Conservation (phyloP, 2,113 vertebrate species). For the Mixornis gularis region DNA sequence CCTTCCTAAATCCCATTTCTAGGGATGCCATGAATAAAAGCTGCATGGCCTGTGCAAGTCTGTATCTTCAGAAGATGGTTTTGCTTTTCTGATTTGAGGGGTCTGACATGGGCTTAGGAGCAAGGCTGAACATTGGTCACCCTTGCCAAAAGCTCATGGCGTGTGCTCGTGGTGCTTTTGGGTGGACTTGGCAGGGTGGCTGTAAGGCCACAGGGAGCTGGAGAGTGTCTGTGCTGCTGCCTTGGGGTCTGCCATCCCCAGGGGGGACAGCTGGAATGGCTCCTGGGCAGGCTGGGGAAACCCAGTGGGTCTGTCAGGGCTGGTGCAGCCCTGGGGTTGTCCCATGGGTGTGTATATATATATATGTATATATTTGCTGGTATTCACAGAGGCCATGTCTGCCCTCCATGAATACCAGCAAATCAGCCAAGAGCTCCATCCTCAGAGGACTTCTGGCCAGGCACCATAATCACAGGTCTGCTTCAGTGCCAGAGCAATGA, state of each 20-base stretch:
- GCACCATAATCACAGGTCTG: rapidly evolving
- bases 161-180: neutral
- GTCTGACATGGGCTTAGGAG: rapidly evolving
- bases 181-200: neutral
- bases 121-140: neutral
- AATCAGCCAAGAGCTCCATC: neutral
- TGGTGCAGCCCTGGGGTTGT: neutral
- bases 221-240: rapidly evolving
- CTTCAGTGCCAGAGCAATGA: neutral
- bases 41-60: neutral
- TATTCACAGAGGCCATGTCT: neutral
- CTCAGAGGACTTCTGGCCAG: neutral
- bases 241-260: neutral
- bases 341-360: too few relatives aligned
- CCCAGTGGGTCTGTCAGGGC: neutral
- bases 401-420: neutral
- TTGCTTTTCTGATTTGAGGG: neutral
- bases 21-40: neutral
- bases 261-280: neutral
- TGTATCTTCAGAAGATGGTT: neutral
- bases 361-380: neutral
- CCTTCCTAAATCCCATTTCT: neutral
- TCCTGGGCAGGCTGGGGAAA: neutral
- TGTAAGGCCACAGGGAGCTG: neutral
- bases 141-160: rapidly evolving